Conservation (phyloP, 2,888 invertebrate species). For the Leucophenga montana region DNA sequence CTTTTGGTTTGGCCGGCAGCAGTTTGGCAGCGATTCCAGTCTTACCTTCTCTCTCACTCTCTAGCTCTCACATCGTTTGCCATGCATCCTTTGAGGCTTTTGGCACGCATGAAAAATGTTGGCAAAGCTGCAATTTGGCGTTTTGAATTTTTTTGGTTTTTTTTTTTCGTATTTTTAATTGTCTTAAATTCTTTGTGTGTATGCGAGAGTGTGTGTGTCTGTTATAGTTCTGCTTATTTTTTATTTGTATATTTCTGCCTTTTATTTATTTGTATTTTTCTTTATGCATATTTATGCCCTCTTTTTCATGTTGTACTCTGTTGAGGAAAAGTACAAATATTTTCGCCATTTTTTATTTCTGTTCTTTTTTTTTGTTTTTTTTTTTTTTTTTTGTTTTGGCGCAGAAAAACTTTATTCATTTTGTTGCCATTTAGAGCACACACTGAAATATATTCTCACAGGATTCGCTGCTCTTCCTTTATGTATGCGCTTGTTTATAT, state of each 20-base stretch:
- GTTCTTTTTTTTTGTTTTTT: slow-evolving; percentile 14
- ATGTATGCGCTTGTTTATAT: slow-evolving; percentile 44
- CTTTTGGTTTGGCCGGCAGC: slow-evolving; percentile 29
- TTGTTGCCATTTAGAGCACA: slow-evolving; percentile 38
- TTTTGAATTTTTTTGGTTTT: slow-evolving; percentile 29
- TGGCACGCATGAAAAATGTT: slow-evolving; percentile 62
- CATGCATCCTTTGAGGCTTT: slow-evolving; percentile 54
- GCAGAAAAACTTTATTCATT: slow-evolving; percentile 55
- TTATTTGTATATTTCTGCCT: slow-evolving; percentile 21
- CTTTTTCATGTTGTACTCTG: slow-evolving; percentile 2
- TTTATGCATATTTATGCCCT: slow-evolving; percentile 47
- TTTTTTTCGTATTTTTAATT: slow-evolving; percentile 49
- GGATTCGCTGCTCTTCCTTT: slow-evolving; percentile 24
- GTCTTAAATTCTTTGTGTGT: slow-evolving; percentile 48
- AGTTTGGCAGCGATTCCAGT: slow-evolving; percentile 18
- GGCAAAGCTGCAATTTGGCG: slow-evolving; percentile 46
- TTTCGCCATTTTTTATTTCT: slow-evolving; percentile 1
- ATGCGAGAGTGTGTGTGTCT: slow-evolving; percentile 33
- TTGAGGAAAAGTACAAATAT: slow-evolving; percentile 12
- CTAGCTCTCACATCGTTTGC: slow-evolving; percentile 35
- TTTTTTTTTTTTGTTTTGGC: slow-evolving; percentile 8
- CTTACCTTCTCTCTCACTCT: neutral
- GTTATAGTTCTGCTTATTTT: slow-evolving; percentile 24
- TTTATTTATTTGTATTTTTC: slow-evolving; percentile 46
- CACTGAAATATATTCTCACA: slow-evolving; percentile 44